Percentiles rank a stretch among this genome's conserved stretches.
Conservation (phyloP, 2,113 vertebrate species). For the Crocuta crocuta region DNA sequence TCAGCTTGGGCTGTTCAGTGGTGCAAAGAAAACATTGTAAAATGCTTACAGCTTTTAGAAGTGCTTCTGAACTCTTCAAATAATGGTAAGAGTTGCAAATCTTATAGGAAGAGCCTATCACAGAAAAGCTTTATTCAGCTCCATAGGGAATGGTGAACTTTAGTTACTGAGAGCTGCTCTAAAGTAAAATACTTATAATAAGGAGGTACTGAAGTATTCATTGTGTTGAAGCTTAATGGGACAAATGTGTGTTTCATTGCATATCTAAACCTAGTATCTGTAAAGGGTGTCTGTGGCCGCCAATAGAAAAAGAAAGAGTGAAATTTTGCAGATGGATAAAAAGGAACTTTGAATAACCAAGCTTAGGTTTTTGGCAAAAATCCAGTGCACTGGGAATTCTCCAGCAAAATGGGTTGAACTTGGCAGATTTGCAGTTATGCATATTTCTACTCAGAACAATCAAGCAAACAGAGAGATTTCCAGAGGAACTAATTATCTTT, state of each 20-base stretch:
- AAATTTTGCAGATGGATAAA: not conserved
- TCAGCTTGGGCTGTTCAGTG: not conserved
- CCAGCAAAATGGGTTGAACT: not conserved
- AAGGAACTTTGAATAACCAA: not conserved
- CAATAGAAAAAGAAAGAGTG: not conserved
- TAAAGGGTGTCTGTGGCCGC: not conserved
- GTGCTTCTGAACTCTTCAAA: not conserved
- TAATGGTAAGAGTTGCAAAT: not conserved
- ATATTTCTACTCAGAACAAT: not conserved
- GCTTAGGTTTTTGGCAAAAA: constrained; percentile 20
- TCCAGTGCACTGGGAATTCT: not conserved
- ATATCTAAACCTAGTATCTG: not conserved
- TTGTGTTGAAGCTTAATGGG: not conserved
- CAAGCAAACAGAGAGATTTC: not conserved
- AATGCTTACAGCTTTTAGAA: constrained; percentile 40
- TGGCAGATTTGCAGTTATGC: constrained; percentile 13
- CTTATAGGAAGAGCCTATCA: not conserved
- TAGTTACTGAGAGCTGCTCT: not conserved
- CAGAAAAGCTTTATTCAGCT: constrained; percentile 34
- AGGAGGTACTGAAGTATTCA: not conserved
- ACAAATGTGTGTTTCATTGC: not conserved
- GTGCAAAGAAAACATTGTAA: constrained; percentile 11
- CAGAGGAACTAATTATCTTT: not conserved
- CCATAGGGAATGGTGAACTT: not conserved
- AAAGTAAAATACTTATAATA: not conserved